phyloP scores from a whole-genome alignment of 2,113 vertebrate species.

The Gallinago paraguaiae region DNA sequence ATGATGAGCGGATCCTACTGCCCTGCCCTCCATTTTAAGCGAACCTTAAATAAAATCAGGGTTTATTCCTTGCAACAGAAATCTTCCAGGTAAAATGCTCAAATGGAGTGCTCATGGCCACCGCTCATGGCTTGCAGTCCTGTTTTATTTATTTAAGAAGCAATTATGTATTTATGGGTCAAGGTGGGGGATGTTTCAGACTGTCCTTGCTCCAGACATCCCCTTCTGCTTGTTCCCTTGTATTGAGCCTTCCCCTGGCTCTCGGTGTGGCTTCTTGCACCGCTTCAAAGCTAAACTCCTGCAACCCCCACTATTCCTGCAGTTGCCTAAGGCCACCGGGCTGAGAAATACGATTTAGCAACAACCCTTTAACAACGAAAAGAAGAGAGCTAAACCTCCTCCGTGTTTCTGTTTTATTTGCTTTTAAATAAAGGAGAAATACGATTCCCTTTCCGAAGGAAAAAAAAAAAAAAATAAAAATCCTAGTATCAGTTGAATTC shows the following conservation, averaged over 20 bases:
- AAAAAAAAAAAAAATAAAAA: neutral
- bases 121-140: accelerated
- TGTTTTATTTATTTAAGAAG: neutral
- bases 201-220: neutral
- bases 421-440: neutral
- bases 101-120: neutral
- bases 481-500: neutral
- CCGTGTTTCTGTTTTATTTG: neutral
- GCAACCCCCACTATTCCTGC: neutral
- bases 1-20: neutral
- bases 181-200: neutral
- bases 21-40: neutral
- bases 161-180: neutral
- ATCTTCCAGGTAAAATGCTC: neutral
- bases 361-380: neutral
- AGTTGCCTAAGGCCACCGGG: accelerated
- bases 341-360: neutral
- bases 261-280: neutral
- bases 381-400: too few species aligned
- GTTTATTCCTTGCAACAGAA: neutral
- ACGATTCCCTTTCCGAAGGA: neutral
- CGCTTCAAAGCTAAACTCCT: neutral
- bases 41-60: neutral
- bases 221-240: neutral
- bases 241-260: neutral